Evolutionary conservation across 2,113 vertebrate species (phyloP).

Genomic region (Lepus timidus): DNA sequence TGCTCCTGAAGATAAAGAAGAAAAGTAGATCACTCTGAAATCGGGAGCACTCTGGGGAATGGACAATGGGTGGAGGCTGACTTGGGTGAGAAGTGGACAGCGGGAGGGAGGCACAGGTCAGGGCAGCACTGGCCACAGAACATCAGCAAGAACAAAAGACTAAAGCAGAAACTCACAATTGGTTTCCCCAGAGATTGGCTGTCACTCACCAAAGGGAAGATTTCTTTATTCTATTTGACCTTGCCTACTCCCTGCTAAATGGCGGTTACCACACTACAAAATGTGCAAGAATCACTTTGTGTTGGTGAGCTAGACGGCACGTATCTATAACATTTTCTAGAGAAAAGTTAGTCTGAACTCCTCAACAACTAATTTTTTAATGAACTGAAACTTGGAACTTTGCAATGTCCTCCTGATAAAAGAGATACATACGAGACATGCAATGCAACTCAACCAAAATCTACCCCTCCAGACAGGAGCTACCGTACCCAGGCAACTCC

Average conservation of each 20-base stretch:
- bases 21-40: neutral
- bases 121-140: neutral
- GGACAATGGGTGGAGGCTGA: neutral
- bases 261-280: neutral
- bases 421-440: neutral
- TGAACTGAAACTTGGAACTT: neutral
- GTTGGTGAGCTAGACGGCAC: neutral
- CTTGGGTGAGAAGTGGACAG: neutral
- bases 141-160: neutral
- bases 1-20: neutral
- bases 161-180: neutral
- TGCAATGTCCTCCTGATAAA: slow-evolving; percentile 17
- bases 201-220: neutral
- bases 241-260: neutral
- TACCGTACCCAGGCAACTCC: neutral
- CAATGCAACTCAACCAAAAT: neutral
- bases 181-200: neutral
- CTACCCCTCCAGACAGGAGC: neutral
- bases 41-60: neutral
- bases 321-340: neutral
- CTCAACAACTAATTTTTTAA: neutral
- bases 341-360: slow-evolving; percentile 33
- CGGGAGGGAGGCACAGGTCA: no score
- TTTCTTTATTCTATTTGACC: neutral
- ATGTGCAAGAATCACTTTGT: neutral